Evolutionary conservation across 1,140 invertebrate genomes (phyloP), one percentile per base, ranked within the genome.

Genomic region (Asobara japonica): DNA sequence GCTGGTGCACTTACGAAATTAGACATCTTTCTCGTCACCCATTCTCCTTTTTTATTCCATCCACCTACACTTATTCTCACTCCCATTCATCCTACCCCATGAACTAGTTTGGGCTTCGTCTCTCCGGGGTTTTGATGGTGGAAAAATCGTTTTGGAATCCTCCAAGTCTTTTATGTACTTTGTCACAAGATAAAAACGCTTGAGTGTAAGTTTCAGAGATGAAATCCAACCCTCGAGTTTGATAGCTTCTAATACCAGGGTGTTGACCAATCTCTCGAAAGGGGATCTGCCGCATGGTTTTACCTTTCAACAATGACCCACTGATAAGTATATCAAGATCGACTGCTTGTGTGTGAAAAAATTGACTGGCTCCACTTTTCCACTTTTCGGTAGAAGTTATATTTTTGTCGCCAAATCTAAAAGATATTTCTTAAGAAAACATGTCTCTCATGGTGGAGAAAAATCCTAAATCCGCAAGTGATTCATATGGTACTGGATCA

Each of bases 91-190:
- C 6, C 18, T 38, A 36, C 20, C 7, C 69, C n/a, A 6, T 25
- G 41, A 41, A 13, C 22, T 48, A 27, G 60, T 18, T 48, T 20
- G n/a, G 48, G 27, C 22, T 18, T n/a, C n/a, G n/a, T 18, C 30
- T 31, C 56, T 69, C 48, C 33, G 25, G 69, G 4, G 27, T 31
- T 65, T 61, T 64, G 60, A 71, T 48, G 51, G 45, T 33, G 71
- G 51, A 74, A 74, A 74, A 72, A 71, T 70, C 41, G 61, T 75
- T 68, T 65, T 30, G 64, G 68, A 73, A 76, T 74, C 20, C 22
- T 60, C 60, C 31, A 72, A 65, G 25, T 20, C 22, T 22, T 70
- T 48, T 69, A 68, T 74, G 68, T 65, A 74, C 65, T 70, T 73
- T 60, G 10, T 65, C 16, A 18, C 41, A 56, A 67, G 68, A 67